Percentiles rank a stretch among this genome's conserved stretches.
Evolutionary conservation across 2,888 invertebrate species (phyloP).

Genomic region (Amphipyra berbera): DNA sequence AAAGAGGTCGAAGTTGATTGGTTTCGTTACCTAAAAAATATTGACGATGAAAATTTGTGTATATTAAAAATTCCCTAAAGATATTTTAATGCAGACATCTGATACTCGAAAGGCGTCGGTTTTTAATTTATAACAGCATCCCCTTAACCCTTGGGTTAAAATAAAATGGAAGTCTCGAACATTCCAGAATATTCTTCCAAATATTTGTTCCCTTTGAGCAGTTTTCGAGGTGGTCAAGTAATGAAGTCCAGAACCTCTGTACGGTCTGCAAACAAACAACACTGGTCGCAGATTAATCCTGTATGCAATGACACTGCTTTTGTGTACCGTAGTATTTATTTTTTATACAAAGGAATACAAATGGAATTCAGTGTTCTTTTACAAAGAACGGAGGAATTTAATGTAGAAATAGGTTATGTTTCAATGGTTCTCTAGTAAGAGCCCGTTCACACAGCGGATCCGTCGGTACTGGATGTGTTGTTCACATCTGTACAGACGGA

Average conservation of each 20-base stretch:
- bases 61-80: background rate
- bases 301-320: constrained; percentile 18
- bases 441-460: too few species aligned
- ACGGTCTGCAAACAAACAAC: constrained; percentile 28
- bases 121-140: constrained; percentile 14
- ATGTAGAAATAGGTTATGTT: background rate
- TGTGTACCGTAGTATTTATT: constrained; percentile 11
- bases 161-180: background rate
- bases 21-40: constrained; percentile 24
- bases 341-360: constrained; percentile 36
- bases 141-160: background rate
- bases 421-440: too few species aligned
- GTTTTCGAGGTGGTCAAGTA: constrained; percentile 20
- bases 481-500: too few species aligned
- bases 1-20: constrained; percentile 12
- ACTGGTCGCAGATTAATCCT: constrained; percentile 28
- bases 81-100: constrained; percentile 15
- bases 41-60: constrained; percentile 3
- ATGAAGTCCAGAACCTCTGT: constrained; percentile 22
- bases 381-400: too few species aligned
- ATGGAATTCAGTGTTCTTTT: constrained; percentile 38
- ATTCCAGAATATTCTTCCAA: background rate
- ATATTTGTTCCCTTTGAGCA: constrained; percentile 14
- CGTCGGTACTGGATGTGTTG: too few species aligned
- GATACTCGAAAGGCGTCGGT: background rate